Conservation (phyloP, 2,888 invertebrate genomes). For the Sipha maydis region DNA sequence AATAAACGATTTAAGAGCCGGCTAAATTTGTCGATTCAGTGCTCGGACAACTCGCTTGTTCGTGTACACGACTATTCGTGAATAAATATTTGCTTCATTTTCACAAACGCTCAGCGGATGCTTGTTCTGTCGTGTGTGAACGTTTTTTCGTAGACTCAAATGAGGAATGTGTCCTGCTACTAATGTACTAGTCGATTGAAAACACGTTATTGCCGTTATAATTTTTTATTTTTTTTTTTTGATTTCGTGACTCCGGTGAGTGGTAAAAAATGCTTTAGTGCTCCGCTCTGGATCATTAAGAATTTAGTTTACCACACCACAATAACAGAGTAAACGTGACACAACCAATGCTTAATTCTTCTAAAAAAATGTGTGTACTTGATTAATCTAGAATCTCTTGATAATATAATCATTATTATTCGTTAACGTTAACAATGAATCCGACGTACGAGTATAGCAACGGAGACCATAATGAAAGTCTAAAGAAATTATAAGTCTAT, state of each 20-base stretch:
- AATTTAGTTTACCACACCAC: background rate
- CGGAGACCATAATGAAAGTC: background rate
- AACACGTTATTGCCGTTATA: background rate
- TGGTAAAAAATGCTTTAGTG: background rate
- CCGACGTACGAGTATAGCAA: background rate
- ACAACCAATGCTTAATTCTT: background rate
- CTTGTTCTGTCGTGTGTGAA: conserved; percentile 33
- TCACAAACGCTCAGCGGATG: background rate
- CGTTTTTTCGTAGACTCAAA: background rate
- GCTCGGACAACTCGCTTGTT: background rate
- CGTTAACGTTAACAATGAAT: background rate
- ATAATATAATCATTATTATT: too few species aligned
- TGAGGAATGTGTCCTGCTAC: background rate
- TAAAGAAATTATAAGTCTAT: background rate
- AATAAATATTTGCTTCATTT: conserved; percentile 2
- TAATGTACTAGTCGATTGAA: background rate
- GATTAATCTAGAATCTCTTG: background rate
- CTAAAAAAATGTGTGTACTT: background rate
- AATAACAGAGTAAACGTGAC: background rate
- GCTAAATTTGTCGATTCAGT: background rate
- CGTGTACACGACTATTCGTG: background rate
- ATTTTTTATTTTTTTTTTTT: background rate
- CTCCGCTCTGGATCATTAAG: background rate
- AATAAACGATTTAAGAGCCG: background rate
- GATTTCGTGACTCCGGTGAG: background rate